Evolutionary conservation across 1,140 invertebrate species (phyloP), one percentile per base, ranked within the genome.

Genomic region (Drosophila tsacasi): DNA sequence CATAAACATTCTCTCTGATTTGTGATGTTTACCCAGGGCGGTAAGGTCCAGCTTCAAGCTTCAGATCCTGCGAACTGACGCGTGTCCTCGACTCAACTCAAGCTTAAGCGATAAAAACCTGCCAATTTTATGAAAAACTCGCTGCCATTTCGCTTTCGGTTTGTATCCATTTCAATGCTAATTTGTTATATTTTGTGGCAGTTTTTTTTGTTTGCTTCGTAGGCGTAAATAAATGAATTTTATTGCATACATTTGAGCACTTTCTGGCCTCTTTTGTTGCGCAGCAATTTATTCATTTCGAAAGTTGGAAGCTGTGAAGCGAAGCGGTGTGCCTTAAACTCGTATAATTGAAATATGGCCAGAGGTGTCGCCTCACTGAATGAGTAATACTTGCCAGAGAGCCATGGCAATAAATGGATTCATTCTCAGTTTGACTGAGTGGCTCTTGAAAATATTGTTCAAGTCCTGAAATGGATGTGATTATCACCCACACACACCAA

Each of bases 151-250:
- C 32, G 66, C 21, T 59, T 58, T 44, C 6, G 25, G 9, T 49
- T 17, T 23, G 35, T 23, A 58, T 76, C 52, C 61, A 66, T 76
- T 77, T 76, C 73, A 54, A 76, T 76, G 75, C 55, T 76, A 77
- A 77, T 77, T 77, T 77, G 54, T 77, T 77, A 67, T 68, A 73
- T 74, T 57, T 57, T 74, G 30, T 61, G 54, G 19, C n/a, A 37
- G 57, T 50, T 52, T 35, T 35, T 35, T 60, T 52, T 69, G 61
- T 37, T 57, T 57, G 49, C 50, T 72, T 72, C 21, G 61, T 60
- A 60, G 73, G 55, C 62, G 52, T 40, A 77, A 77, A 77, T 77
- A 77, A 77, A 77, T 77, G 63, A 77, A 76, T 77, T 76, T 55
- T 12, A 60, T 77, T 76, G 62, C 72, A 77, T 76, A 77, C 73